Percentiles rank a stretch among this genome's conserved stretches.
phyloP scores from a whole-genome alignment of 2,797 vertebrate species.

The Remorina albescens region DNA sequence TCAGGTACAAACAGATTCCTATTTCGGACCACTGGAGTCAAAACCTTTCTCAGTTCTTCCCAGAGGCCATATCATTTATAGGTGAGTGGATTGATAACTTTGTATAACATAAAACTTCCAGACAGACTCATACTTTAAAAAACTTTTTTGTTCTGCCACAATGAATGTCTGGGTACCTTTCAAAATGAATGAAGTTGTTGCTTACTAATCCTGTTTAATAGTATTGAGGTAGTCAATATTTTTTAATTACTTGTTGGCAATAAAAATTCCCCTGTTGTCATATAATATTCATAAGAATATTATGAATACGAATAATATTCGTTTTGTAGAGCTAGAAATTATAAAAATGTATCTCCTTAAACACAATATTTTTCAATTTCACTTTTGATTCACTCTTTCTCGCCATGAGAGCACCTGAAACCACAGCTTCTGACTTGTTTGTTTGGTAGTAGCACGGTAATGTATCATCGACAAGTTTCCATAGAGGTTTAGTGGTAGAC shows the following conservation, averaged over 20 bases:
- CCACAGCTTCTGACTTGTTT: constrained; percentile 56
- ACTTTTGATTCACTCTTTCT: constrained; percentile 38
- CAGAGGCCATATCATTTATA: constrained; percentile 98
- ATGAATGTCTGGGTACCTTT: background rate
- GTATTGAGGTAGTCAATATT: background rate
- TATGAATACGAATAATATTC: too few relatives aligned
- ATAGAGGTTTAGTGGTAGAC: constrained; percentile 34
- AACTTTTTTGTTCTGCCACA: constrained; percentile 7
- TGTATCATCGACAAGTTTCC: constrained; percentile 51
- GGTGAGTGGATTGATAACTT: constrained; percentile 85
- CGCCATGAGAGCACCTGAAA: constrained; percentile 51
- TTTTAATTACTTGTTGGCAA: background rate
- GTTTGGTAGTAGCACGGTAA: constrained; percentile 43
- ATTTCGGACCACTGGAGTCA: constrained; percentile 99
- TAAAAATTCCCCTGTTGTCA: background rate
- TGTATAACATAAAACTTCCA: background rate
- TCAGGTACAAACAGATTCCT: constrained; percentile 99
- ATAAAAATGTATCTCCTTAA: too few relatives aligned
- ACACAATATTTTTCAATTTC: constrained; percentile 37
- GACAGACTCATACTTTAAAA: background rate
- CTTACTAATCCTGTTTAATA: constrained; percentile 2
- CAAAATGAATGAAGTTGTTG: background rate
- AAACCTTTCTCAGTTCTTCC: constrained; percentile 98
- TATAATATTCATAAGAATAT: background rate
- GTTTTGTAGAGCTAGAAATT: background rate